Evolutionary conservation across 2,888 invertebrate genomes (phyloP).

Genomic region (Tholera decimalis): DNA sequence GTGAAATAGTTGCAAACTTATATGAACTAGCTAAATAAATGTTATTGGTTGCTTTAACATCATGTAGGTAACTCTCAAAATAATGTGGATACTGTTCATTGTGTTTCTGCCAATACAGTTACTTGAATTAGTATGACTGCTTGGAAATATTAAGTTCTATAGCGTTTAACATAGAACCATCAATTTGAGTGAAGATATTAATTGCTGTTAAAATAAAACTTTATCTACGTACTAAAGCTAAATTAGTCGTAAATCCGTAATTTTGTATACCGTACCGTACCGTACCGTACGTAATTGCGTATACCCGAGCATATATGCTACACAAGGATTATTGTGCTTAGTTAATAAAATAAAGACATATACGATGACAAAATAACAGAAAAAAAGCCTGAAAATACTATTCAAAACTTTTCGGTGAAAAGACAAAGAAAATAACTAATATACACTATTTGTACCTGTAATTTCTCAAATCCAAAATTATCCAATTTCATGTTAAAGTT

Average conservation of each 20-base stretch:
- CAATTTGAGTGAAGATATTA: constrained; percentile 4
- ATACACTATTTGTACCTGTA: constrained; percentile 85
- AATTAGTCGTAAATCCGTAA: no score
- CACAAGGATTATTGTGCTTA: not conserved
- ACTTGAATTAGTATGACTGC: not conserved
- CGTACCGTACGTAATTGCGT: no score
- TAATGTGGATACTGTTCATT: constrained; percentile 17
- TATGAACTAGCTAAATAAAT: not conserved
- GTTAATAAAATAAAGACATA: not conserved
- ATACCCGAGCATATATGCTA: no score
- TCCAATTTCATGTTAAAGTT: constrained; percentile 85
- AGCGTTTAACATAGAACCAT: not conserved
- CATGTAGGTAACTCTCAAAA: constrained; percentile 1
- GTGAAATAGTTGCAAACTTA: no score
- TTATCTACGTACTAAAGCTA: not conserved
- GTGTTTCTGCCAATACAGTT: constrained; percentile 27
- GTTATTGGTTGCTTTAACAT: not conserved
- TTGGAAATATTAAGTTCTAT: not conserved
- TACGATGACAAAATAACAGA: not conserved
- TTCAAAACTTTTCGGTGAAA: not conserved
- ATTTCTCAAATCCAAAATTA: constrained; percentile 88
- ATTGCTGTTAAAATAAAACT: not conserved
- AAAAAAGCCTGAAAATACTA: not conserved
- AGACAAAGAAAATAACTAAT: not conserved
- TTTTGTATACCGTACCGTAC: no score